These are phyloP conservation scores for Pseudomyrmex pallidus DNA, from an alignment of 1,140 invertebrate genomes.

Conservation along the genomic window DNA sequence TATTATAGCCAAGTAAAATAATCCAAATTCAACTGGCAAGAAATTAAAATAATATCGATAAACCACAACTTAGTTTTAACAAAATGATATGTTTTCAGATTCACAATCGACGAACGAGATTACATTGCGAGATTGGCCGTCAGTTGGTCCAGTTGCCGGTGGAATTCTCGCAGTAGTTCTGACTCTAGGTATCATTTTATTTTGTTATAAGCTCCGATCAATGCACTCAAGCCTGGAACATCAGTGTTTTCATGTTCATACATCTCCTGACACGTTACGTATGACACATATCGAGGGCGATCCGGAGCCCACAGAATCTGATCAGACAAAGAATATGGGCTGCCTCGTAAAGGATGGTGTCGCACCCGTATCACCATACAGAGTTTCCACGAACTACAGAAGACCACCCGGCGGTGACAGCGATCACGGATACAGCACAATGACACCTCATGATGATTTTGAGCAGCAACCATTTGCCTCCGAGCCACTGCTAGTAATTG, in stretches of 20 bases:
- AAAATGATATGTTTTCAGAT: slow-evolving; percentile 76
- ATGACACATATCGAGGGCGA: slow-evolving; percentile 83
- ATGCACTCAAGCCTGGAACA: slow-evolving; percentile 82
- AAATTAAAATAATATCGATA: too few relatives aligned
- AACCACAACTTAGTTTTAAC: not conserved
- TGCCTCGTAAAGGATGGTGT: slow-evolving; percentile 86
- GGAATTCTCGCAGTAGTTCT: slow-evolving; percentile 88
- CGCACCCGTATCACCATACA: slow-evolving; percentile 94
- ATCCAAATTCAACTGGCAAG: too few relatives aligned
- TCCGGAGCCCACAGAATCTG: slow-evolving; percentile 78
- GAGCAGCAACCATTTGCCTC: slow-evolving; percentile 91
- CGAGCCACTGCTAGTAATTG: slow-evolving; percentile 85
- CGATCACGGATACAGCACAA: slow-evolving; percentile 97
- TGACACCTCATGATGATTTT: slow-evolving; percentile 96
- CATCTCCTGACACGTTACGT: slow-evolving; percentile 81
- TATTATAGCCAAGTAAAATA: too few relatives aligned
- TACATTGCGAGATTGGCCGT: slow-evolving; percentile 85
- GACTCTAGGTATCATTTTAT: slow-evolving; percentile 87
- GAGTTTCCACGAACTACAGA: slow-evolving; percentile 92
- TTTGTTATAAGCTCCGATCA: slow-evolving; percentile 87
- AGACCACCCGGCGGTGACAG: slow-evolving; percentile 93
- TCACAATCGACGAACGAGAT: slow-evolving; percentile 84
- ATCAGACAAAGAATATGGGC: slow-evolving; percentile 85
- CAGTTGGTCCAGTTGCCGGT: slow-evolving; percentile 88
- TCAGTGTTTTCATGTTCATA: slow-evolving; percentile 82